Evolutionary conservation across 2,888 invertebrate genomes (phyloP), one percentile per base, ranked within the genome.

Genomic region (Actias luna): DNA sequence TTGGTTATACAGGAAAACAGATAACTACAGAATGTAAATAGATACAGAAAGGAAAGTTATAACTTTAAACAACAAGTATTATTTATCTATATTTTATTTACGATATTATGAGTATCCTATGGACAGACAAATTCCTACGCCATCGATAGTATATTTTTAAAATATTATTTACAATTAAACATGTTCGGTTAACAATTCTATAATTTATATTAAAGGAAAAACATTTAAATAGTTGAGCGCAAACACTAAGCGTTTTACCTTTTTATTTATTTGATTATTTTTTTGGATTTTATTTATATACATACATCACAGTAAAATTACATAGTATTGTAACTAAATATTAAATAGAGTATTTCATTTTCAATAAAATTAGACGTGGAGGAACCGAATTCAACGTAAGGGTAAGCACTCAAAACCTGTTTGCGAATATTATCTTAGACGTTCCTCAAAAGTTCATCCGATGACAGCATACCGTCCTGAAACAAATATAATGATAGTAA

Each of bases 401-500:
- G 27, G 61, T 52, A 63, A 63, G 18, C 29, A 31, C 55, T 61
- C 57, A 39, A 35, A 33, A 59, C 46, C 31, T 18, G 52, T 25
- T 42, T 50, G 60, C 57, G 62, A 35, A n/a, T 64, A 35, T 18
- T 35, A 74, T 35, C 77, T 87, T 89, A 90, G 70, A 83, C 82
- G 78, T 91, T 93, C 79, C 93, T 88, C 69, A 93, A 88, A 42
- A 94, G 85, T 78, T 94, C 94, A 27, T 94, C 93, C 31, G 93
- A 82, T 64, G 94, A 88, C 50, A 94, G 85, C 81, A 92, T 85
- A 59, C 93, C 94, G 71, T 94, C 94, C 88, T 94, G 93, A 55
- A 93, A 91, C 67, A 80, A 83, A 72, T 55, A 59, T 22, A 46
- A 22, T 8, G 1, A 39, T 16, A 22, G 22, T 12, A 2, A 25